These are phyloP conservation scores for Periophthalmodon schlosseri DNA, from an alignment of 2,113 vertebrate genomes.

Conservation along the genomic window DNA sequence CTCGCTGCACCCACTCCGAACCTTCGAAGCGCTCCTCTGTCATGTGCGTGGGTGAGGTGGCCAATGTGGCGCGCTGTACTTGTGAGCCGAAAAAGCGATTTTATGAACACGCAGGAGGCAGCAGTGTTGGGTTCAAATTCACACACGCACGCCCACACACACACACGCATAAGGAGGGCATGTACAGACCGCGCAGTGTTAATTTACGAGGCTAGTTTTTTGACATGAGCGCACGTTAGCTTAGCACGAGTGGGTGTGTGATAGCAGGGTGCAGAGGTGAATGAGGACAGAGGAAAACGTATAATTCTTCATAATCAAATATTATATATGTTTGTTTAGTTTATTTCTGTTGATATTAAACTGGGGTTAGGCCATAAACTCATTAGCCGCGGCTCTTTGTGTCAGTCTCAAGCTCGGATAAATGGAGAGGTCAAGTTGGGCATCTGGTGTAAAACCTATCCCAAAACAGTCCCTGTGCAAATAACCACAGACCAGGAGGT, in stretches of 20 bases:
- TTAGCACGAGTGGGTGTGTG: slow-evolving; percentile 5
- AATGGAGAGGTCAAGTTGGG: too few species aligned
- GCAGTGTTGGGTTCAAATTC: slow-evolving; percentile 38
- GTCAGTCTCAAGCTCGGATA: too few species aligned
- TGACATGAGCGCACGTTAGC: slow-evolving; percentile 13
- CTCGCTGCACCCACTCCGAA: slow-evolving; percentile 48
- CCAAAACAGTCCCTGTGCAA: too few species aligned
- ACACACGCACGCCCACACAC: slow-evolving; percentile 3
- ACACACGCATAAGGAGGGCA: slow-evolving; percentile 6
- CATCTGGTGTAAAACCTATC: too few species aligned
- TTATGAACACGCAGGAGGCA: slow-evolving; percentile 35
- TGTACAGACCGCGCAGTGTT: slow-evolving; percentile 1
- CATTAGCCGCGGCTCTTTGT: too few species aligned
- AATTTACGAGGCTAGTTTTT: slow-evolving; percentile 16
- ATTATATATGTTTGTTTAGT: neutral
- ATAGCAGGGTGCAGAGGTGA: slow-evolving; percentile 25
- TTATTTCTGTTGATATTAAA: neutral
- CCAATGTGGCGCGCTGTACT: slow-evolving; percentile 44
- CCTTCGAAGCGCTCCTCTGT: slow-evolving; percentile 45
- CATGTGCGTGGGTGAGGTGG: slow-evolving; percentile 60
- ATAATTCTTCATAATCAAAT: neutral
- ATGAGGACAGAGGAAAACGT: slow-evolving; percentile 17
- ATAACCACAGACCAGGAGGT: too few species aligned
- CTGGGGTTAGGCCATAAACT: too few species aligned
- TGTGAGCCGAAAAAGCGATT: slow-evolving; percentile 42